Base-by-base conservation (phyloP, 2,797 vertebrate genomes). In the Peromyscus aztecus region DNA sequence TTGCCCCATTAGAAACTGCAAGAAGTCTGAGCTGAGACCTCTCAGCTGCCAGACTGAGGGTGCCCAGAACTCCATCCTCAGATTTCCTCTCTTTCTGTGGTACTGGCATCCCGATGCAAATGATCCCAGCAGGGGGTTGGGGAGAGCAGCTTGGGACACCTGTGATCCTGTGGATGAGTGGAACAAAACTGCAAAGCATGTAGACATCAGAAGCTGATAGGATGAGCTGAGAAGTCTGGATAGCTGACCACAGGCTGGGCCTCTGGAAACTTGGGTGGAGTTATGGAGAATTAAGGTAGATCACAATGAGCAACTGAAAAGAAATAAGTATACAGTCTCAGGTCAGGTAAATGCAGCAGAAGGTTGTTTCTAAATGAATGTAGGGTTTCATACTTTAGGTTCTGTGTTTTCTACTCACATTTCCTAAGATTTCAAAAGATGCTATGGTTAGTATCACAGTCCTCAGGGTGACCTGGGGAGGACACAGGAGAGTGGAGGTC, bases 361-460 rank as follows among this genome's bases (percentile, higher is more conserved):
- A 23, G 16, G 59, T 34, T 6, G 0, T 29, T 31, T 78, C 67
- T n/a, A 4, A 17, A 11, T 1, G 10, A 24, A n/a, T 5, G 1
- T 3, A 67, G n/a, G 40, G 12, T 55, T 34, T 75, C 84, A 37
- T 77, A 76, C 24, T 37, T 55, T 65, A 16, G 59, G 17, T n/a
- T 81, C 43, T 2, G 5, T 4, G 52, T 57, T 14, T 61, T 29
- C 59, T 67, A 31, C 4, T 63, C 21, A 43, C 1, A 2, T 37
- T 67, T 76, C 59, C 63, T 46, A 37, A 49, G 31, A 61, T 83
- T 43, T 77, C 24, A 46, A 89, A 77, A 43, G 82, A 49, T 24
- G 40, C 9, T 5, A 0, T 8, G 12, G n/a, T 40, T 73, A 24
- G 16, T 23, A 27, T 37, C n/a, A 14, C 6, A 87, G 49, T 13